Evolutionary conservation across 1,140 invertebrate genomes (phyloP), one percentile per base, ranked within the genome.

Genomic region (Ceratoteleas bidentatus): DNA sequence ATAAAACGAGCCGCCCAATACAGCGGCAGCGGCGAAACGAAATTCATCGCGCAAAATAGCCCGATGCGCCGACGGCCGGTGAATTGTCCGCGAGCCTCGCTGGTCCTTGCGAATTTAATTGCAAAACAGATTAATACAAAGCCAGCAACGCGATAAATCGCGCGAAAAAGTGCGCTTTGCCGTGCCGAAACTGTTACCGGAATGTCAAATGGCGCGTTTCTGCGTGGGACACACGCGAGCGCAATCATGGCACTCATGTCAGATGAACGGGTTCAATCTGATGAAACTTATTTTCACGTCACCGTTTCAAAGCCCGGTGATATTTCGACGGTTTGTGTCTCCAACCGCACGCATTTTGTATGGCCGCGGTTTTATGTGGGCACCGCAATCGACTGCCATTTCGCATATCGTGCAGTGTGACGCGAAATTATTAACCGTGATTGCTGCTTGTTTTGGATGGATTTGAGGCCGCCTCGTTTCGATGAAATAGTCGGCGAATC

Each of bases 371-470:
- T 88, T 87, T 86, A 88, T 81, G 86, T 79, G 24, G 45, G 54
- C 52, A 86, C 87, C 86, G 65, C 86, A 86, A 77, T 75, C 81
- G 78, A 81, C 78, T 80, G 76, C 70, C 80, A 76, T 87, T 85
- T 86, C 84, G 86, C 76, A 74, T 75, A 82, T 87, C 77, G 62
- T 68, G 45, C 79, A 64, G 36, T 83, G 84, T 74, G 80, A 85
- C 56, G 69, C 45, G 72, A 80, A 87, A 85, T 88, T 87, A 88
- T 88, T 87, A 88, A 87, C 86, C 86, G 73, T 86, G 86, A 87
- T 88, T 87, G 86, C 69, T 70, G 78, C 80, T 85, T 87, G 86
- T 87, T 88, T 87, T 64, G 69, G 77, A 87, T 79, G 75, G 79
- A 78, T 81, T 80, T 86, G 74, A 76, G 60, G 38, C 82, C 49